Evolutionary conservation across 2,797 vertebrate genomes (phyloP), one percentile per base, ranked within the genome.

Genomic region (Phalloptychus januarius): DNA sequence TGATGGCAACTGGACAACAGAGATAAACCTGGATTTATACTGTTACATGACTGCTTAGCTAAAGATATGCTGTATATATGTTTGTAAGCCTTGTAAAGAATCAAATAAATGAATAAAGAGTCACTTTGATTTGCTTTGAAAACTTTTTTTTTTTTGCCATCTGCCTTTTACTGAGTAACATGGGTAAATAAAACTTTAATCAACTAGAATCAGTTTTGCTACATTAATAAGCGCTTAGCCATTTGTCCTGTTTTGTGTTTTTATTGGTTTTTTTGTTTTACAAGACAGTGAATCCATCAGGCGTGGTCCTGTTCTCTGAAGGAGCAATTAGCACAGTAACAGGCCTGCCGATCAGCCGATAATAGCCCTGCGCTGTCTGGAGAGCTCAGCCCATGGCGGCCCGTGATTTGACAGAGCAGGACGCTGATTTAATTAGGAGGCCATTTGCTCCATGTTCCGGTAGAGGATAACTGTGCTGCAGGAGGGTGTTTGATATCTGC

Each of bases 341-440:
- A 94, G 96, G 96, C 97, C 96, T 96, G 95, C 96, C 88, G 96
- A 94, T 94, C 94, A 93, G 95, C 96, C 92, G 95, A 96, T 97
- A 96, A 97, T 97, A 95, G 94, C 94, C 94, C 94, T 93, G 83
- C 88, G 89, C 92, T 95, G 95, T 95, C 95, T 95, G 92, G 92
- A 95, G 92, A 95, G 93, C 94, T 91, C 92, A 93, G 95, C 95
- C 94, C 88, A 91, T 92, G 85, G 80, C 80, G 83, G 95, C 95
- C 93, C 94, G 85, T 97, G 97, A 99, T 98, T 96, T 94, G 96
- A 98, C 97, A 96, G 96, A 81, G 85, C 94, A 96, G 94, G 93
- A 95, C 87, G 89, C 94, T 97, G 96, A 99, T 99, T 97, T 90
- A 96, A 98, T 99, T 98, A 97, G 91, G 94, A 94, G 91, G 94